Conservation (phyloP, 2,888 invertebrate genomes). For the Drosophila stalkeri region DNA sequence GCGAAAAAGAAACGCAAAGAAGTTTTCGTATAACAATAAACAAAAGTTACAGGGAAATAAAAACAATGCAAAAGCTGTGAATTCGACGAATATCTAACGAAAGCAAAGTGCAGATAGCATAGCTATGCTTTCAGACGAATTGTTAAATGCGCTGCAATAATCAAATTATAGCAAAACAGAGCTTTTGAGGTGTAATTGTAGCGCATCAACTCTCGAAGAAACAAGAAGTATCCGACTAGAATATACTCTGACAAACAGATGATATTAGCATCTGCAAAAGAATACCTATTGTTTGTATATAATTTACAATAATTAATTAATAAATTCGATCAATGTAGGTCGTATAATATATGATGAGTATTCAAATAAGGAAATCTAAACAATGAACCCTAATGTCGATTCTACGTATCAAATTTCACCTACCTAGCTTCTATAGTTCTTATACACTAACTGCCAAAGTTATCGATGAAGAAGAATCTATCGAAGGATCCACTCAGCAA, state of each 20-base stretch:
- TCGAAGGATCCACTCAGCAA: background rate
- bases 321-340: background rate
- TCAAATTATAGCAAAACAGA: background rate
- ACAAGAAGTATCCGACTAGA: background rate
- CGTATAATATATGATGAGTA: background rate
- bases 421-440: background rate
- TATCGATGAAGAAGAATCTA: background rate
- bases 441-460: background rate
- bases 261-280: background rate
- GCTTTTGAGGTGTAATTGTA: background rate
- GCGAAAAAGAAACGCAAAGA: constrained; percentile 48
- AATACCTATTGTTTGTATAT: background rate
- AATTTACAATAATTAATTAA: background rate
- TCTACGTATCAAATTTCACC: background rate
- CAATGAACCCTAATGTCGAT: too few relatives aligned
- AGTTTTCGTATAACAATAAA: constrained; percentile 60
- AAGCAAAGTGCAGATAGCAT: background rate
- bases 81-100: constrained; percentile 30
- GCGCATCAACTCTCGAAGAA: background rate
- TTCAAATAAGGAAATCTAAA: background rate
- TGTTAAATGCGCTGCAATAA: background rate
- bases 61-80: constrained; percentile 39
- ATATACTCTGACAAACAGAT: background rate
- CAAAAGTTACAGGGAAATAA: constrained; percentile 46
- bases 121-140: background rate